These are phyloP conservation scores for Nymphalis urticae DNA, from an alignment of 2,888 invertebrate genomes.

Conservation along the genomic window DNA sequence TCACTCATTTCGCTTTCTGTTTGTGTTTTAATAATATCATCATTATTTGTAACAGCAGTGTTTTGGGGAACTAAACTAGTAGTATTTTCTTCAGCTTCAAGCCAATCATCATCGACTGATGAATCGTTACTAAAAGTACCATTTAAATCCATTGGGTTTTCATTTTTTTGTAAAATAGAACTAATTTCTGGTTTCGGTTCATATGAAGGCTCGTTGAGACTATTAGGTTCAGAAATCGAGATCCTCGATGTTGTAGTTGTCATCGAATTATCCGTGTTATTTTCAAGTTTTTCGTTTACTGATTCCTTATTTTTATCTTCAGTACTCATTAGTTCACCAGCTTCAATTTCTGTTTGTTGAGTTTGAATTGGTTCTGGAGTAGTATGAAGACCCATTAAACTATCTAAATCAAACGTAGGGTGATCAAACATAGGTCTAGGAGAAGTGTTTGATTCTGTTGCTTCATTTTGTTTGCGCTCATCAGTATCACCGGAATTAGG, in stretches of 20 bases:
- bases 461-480: constrained; percentile 23
- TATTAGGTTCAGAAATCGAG: constrained; percentile 53
- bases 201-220: constrained; percentile 55
- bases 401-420: constrained; percentile 32
- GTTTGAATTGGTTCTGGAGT: constrained; percentile 24
- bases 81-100: constrained; percentile 47
- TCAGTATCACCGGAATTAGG: constrained; percentile 1
- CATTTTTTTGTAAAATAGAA: constrained; percentile 50
- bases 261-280: constrained; percentile 24
- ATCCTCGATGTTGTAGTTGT: constrained; percentile 51
- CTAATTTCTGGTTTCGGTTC: constrained; percentile 58
- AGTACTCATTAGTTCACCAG: constrained; percentile 33
- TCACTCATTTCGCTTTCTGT: constrained; percentile 25
- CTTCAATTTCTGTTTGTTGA: constrained; percentile 10
- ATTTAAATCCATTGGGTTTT: constrained; percentile 29
- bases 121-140: constrained; percentile 21
- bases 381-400: constrained; percentile 33
- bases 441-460: constrained; percentile 16
- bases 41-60: constrained; percentile 14
- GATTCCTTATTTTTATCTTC: constrained; percentile 22
- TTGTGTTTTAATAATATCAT: constrained; percentile 34
- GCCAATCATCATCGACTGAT: constrained; percentile 59
- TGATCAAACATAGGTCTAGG: constrained; percentile 24
- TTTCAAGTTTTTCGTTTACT: constrained; percentile 18
- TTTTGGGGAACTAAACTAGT: constrained; percentile 20